A percentile compares a stretch with the other conserved stretches of the same genome.
Evolutionary conservation across 53 echinoderm and acorn worm species (phyloP).

Genomic region (Luidia sarsii): DNA sequence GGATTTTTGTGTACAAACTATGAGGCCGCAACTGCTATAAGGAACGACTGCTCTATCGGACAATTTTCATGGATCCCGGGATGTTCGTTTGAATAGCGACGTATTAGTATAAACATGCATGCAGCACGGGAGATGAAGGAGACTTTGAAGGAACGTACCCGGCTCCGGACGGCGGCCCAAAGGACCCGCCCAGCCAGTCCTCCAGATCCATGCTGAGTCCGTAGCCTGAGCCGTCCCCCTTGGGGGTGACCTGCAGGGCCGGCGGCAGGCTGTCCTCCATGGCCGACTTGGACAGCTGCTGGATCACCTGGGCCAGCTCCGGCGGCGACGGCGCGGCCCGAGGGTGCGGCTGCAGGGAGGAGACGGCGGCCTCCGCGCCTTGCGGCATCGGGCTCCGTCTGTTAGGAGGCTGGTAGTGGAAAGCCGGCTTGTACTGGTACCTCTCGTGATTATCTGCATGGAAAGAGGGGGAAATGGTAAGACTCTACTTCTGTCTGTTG

Average conservation of each 20-base stretch:
- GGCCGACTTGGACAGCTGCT: constrained; percentile 77
- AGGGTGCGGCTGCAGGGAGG: not conserved
- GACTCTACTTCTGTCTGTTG: no score
- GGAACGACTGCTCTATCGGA: no score
- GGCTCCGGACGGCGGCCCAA: constrained; percentile 25
- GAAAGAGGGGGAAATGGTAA: not conserved
- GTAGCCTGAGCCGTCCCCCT: constrained; percentile 93
- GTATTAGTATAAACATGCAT: no score
- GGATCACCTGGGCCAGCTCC: constrained; percentile 81
- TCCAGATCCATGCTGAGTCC: constrained; percentile 91
- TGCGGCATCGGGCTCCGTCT: not conserved
- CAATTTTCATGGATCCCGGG: no score
- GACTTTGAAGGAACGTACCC: no score
- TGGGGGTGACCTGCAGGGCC: constrained; percentile 80
- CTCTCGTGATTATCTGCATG: constrained; percentile 5
- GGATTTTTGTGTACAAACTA: no score
- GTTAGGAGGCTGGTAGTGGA: constrained; percentile 7
- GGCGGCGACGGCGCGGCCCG: constrained; percentile 57
- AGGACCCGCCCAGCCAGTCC: constrained; percentile 66
- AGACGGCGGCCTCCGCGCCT: not conserved
- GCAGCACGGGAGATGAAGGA: no score
- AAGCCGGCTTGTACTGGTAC: constrained; percentile 16
- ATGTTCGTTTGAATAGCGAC: no score
- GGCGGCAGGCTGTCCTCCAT: constrained; percentile 85
- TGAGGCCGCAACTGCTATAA: no score